Base-by-base conservation (phyloP, 2,888 invertebrate species). In the Iselma pallidipennis region DNA sequence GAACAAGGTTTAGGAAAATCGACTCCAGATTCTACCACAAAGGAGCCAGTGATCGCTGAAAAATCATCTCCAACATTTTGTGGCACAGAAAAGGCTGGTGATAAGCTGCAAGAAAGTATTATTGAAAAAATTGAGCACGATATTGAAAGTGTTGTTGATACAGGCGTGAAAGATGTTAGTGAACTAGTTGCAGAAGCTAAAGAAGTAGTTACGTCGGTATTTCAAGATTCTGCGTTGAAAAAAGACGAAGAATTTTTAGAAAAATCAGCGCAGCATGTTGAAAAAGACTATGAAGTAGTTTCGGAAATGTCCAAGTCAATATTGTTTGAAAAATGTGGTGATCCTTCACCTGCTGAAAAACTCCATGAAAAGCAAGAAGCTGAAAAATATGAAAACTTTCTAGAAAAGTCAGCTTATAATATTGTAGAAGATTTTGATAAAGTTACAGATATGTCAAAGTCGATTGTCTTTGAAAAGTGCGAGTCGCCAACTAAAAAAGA, bases 241-340 rank as follows among this genome's bases (percentile, higher is more conserved):
- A 67, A 72, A 51, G 67, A 69, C 45, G 71, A 66, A 57, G 55
- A 71, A 42, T 29, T 64, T 21, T 42, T 66, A 23, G 66, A 68
- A 48, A 61, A 69, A 54, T 55, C 55, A 33, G 61, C 59, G 3
- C 23, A 59, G 23, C 51, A 63, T 45, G 4, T 63, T 12, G 53
- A 55, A 21, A 56, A 66, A 49, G 66, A 49, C 25, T 29, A 66
- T 25, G 61, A 73, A 48, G 63, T 67, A 25, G 58, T 71, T 4
- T 55, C 54, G 12, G 65, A 67, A 52, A 55, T 68, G 61, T 26
- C 66, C 2, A 52, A 69, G 54, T 45, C 62, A n/a, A 51, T 66
- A 19, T 16, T 61, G 5, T 66, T 67, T 59, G 63, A 68, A 4
- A 64, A 67, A 50, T 69, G 65, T 50, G 59, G 59, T n/a, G 7